phyloP scores from a whole-genome alignment of 2,113 vertebrate genomes.

The Cathartes aura region DNA sequence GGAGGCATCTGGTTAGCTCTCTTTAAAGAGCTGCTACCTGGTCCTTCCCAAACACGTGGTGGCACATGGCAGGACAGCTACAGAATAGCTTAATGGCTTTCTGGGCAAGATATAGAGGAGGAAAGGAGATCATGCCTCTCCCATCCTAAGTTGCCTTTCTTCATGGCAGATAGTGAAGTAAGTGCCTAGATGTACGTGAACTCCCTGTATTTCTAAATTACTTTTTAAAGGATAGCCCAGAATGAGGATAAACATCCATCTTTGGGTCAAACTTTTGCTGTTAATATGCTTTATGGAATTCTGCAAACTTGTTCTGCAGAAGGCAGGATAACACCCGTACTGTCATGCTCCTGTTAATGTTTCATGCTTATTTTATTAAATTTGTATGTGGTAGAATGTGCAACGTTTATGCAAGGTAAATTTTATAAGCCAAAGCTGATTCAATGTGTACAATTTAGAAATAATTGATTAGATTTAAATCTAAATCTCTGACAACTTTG shows the following conservation, averaged over 20 bases:
- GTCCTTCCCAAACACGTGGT: accelerated
- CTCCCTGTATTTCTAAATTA: not conserved
- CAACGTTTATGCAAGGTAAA: not conserved
- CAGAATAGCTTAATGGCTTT: not conserved
- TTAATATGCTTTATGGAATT: not conserved
- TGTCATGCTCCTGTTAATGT: not conserved
- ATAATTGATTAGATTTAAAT: not conserved
- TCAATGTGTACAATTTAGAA: not conserved
- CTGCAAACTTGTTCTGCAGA: not conserved
- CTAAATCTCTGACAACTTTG: not conserved
- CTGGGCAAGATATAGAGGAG: not conserved
- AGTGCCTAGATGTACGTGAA: accelerated
- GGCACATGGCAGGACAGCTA: not conserved
- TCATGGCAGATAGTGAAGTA: not conserved
- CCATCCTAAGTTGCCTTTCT: not conserved
- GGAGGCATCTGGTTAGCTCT: not conserved
- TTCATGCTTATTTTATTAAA: not conserved
- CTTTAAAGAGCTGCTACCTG: not conserved
- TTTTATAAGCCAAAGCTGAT: not conserved
- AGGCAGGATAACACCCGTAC: not conserved
- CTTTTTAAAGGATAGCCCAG: not conserved
- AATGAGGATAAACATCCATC: not conserved
- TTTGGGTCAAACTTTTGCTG: not conserved
- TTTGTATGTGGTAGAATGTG: not conserved
- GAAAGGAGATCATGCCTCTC: accelerated